Percentiles rank a stretch among this genome's conserved stretches.
Evolutionary conservation across 64 coral and sea anemone species (phyloP).

Genomic region (Cladopsammia gracilis): DNA sequence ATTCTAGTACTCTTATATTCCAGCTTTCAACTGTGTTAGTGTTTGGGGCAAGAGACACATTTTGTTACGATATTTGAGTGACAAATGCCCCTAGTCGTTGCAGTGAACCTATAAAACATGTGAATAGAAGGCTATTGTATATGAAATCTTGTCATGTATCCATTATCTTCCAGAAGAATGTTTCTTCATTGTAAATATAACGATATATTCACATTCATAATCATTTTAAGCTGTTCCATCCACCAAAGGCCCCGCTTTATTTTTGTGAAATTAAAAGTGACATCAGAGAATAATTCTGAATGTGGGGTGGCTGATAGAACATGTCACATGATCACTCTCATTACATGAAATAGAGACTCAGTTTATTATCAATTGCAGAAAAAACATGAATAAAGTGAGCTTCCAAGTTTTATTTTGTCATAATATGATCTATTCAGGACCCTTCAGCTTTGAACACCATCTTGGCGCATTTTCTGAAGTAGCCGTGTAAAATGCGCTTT

Average conservation of each 20-base stretch:
- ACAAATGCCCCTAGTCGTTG: no score
- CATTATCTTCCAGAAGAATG: neutral
- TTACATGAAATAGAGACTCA: neutral
- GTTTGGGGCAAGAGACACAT: neutral
- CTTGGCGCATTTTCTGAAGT: neutral
- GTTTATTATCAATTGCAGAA: neutral
- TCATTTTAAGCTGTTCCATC: neutral
- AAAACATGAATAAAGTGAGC: neutral
- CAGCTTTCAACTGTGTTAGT: no score
- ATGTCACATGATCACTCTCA: neutral
- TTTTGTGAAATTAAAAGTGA: constrained; percentile 25
- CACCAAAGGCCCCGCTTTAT: neutral
- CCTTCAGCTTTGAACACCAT: neutral
- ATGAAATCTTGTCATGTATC: neutral
- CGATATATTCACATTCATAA: no score
- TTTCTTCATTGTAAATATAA: neutral
- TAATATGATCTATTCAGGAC: neutral
- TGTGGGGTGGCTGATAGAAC: neutral
- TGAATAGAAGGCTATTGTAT: neutral
- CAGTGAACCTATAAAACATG: neutral
- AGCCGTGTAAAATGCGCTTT: no score
- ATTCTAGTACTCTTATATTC: no score
- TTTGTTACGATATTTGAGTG: neutral
- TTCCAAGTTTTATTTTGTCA: no score
- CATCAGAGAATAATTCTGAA: constrained; percentile 5